Evolutionary conservation across 1,140 invertebrate species (phyloP).

Genomic region (Anastatus disparis): DNA sequence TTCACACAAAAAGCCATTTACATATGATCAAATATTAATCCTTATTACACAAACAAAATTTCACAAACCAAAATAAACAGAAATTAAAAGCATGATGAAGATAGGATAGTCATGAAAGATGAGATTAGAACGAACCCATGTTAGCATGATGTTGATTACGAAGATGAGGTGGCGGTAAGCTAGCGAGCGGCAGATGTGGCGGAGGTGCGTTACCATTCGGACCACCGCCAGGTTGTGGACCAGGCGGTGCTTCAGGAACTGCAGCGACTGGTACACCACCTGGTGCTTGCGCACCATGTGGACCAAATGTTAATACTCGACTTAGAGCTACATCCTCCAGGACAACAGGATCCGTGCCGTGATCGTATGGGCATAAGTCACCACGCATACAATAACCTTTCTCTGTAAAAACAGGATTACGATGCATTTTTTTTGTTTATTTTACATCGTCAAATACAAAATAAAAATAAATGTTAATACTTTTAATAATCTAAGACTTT

Average conservation of each 20-base stretch:
- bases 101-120: too few relatives aligned
- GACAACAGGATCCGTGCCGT: constrained; percentile 93
- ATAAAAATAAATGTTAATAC: too few relatives aligned
- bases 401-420: constrained; percentile 73
- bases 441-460: too few relatives aligned
- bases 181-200: constrained; percentile 65
- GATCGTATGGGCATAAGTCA: constrained; percentile 94
- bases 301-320: constrained; percentile 69
- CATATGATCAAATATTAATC: too few relatives aligned
- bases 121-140: constrained; percentile 53
- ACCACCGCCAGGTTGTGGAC: not conserved
- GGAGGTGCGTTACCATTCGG: constrained; percentile 65
- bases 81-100: too few relatives aligned
- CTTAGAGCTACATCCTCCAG: constrained; percentile 82
- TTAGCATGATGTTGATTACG: constrained; percentile 66
- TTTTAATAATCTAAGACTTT: too few relatives aligned
- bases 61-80: too few relatives aligned
- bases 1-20: too few relatives aligned
- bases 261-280: constrained; percentile 60
- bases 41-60: too few relatives aligned
- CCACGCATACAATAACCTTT: constrained; percentile 96
- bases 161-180: constrained; percentile 66
- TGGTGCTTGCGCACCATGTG: constrained; percentile 64
- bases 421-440: too few relatives aligned
- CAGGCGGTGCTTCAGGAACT: constrained; percentile 53